A percentile compares a stretch with the other conserved stretches of the same genome.
These are phyloP conservation scores for Epsilonema sp. DNA, from an alignment of 2,888 invertebrate genomes.

Conservation along the genomic window DNA sequence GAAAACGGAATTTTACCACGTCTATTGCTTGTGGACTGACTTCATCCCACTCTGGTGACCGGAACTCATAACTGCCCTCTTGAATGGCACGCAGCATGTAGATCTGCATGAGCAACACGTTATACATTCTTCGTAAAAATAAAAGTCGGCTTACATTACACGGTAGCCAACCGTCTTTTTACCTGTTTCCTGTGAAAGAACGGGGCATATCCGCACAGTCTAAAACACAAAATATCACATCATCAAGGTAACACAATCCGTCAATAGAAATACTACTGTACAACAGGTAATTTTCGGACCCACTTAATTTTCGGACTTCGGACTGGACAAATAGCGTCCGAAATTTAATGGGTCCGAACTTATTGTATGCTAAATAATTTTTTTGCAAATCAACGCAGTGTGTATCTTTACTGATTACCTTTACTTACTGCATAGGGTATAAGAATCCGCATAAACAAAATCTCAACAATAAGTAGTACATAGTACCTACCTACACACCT, in stretches of 20 bases:
- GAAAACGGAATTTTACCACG: conserved; percentile 33
- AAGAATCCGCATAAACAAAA: too few species aligned
- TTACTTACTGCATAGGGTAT: too few species aligned
- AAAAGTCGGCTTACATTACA: background rate
- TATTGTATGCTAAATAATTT: too few species aligned
- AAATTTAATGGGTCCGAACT: too few species aligned
- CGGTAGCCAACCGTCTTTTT: too few species aligned
- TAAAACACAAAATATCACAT: conserved; percentile 19
- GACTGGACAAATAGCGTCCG: background rate
- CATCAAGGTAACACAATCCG: too few species aligned
- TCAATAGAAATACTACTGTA: background rate
- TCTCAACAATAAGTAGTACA: too few species aligned
- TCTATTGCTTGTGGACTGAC: conserved; percentile 49
- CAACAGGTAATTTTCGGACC: too few species aligned
- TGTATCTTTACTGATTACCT: too few species aligned
- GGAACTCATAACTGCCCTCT: conserved; percentile 89
- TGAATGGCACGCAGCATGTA: conserved; percentile 95
- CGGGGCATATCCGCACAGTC: conserved; percentile 87
- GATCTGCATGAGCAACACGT: conserved; percentile 43
- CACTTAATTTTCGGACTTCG: too few species aligned
- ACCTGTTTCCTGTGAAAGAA: conserved; percentile 94
- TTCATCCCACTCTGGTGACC: conserved; percentile 88
- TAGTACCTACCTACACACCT: too few species aligned
- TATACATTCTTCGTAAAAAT: background rate
- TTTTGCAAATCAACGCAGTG: too few species aligned